A percentile compares a stretch with the other conserved stretches of the same genome.
These are phyloP conservation scores for Glyptemys insculpta DNA, from an alignment of 2,797 vertebrate genomes.

Conservation along the genomic window DNA sequence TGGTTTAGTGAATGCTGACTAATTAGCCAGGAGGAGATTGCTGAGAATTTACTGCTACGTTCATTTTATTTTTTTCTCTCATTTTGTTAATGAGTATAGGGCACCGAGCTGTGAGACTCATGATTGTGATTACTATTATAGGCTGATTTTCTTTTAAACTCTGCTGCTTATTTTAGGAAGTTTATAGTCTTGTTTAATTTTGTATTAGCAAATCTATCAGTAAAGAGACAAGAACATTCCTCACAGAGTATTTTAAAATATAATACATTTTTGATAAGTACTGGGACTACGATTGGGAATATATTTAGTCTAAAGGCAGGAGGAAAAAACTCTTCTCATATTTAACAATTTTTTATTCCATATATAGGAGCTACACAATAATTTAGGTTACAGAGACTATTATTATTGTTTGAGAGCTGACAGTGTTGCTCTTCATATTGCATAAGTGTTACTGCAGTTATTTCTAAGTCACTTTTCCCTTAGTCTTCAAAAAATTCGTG, in stretches of 20 bases:
- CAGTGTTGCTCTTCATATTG: not conserved
- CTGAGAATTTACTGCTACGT: constrained; percentile 36
- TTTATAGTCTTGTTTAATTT: constrained; percentile 12
- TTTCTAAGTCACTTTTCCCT: not conserved
- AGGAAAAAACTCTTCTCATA: not conserved
- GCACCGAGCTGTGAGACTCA: constrained; percentile 34
- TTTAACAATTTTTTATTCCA: not conserved
- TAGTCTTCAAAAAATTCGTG: not conserved
- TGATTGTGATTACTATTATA: constrained; percentile 31
- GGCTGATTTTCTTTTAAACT: constrained; percentile 39
- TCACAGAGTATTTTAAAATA: not conserved
- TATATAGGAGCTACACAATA: not conserved
- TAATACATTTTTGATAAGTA: not conserved
- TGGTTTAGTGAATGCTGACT: constrained; percentile 28
- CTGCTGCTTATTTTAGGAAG: constrained; percentile 61
- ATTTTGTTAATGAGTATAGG: constrained; percentile 56
- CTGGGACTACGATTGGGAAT: not conserved
- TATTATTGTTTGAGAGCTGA: not conserved
- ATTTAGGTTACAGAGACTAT: not conserved
- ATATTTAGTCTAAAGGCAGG: not conserved
- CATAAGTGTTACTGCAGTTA: not conserved
- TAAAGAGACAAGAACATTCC: constrained; percentile 49
- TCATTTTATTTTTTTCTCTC: constrained; percentile 12
- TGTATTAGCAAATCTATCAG: constrained; percentile 20
- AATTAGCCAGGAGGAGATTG: constrained; percentile 39